Percentiles rank a stretch among this genome's conserved stretches.
Conservation (phyloP, 2,888 invertebrate species). For the Candidula unifasciata region DNA sequence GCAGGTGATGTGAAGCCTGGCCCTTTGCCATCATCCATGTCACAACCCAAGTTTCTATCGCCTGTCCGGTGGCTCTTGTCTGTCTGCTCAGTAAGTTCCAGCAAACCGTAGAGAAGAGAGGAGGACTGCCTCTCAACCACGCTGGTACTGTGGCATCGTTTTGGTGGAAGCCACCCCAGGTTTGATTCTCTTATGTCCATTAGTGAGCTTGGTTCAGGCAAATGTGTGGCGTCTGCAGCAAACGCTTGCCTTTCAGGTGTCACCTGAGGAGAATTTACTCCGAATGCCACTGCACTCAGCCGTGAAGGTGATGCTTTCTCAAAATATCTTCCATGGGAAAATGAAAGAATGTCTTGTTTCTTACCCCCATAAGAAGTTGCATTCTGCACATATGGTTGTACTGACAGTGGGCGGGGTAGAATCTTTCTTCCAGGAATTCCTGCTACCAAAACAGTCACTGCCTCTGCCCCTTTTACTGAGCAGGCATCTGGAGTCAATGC, state of each 20-base stretch:
- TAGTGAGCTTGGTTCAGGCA: background rate
- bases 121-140: conserved; percentile 40
- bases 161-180: background rate
- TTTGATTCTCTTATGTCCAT: background rate
- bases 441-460: background rate
- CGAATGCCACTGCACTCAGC: background rate
- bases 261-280: background rate
- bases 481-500: background rate
- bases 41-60: conserved; percentile 5
- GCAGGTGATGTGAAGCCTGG: conserved; percentile 14
- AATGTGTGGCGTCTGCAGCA: background rate
- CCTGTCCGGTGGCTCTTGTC: background rate
- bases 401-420: conserved; percentile 31
- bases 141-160: conserved; percentile 47
- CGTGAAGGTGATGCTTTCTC: background rate
- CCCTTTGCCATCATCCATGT: background rate
- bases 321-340: background rate
- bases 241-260: background rate
- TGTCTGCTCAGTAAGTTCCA: background rate
- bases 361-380: background rate
- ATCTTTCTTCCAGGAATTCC: background rate
- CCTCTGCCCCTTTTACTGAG: background rate
- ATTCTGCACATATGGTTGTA: conserved; percentile 33
- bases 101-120: background rate
- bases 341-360: background rate